Conservation (phyloP, 2,113 vertebrate species). For the Sinosuthora webbiana region DNA sequence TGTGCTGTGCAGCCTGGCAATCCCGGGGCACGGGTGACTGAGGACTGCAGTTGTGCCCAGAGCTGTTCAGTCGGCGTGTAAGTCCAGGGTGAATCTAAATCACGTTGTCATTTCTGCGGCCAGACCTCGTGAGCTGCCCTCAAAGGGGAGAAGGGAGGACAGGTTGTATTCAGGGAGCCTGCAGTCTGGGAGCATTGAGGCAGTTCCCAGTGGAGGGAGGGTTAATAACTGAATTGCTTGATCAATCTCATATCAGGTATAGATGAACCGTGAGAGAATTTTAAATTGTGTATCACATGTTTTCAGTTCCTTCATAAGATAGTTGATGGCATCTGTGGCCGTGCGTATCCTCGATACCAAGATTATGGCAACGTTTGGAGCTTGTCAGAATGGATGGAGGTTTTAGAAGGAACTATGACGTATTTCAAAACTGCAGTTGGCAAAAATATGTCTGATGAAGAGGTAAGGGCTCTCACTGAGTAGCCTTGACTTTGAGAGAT, state of each 20-base stretch:
- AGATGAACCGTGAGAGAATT: too few relatives aligned
- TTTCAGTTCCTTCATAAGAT: slow-evolving; percentile 86
- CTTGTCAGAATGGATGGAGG: slow-evolving; percentile 81
- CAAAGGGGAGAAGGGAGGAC: not conserved
- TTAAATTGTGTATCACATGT: rapidly evolving
- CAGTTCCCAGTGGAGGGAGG: not conserved
- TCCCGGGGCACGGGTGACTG: rapidly evolving
- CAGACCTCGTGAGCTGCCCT: not conserved
- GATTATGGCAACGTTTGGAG: slow-evolving; percentile 84
- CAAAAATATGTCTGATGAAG: slow-evolving; percentile 78
- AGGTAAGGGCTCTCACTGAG: slow-evolving; percentile 68
- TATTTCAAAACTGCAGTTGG: slow-evolving; percentile 80
- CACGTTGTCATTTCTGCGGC: rapidly evolving
- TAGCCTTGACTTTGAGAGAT: not conserved
- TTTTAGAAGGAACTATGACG: slow-evolving; percentile 66
- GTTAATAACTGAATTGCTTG: too few relatives aligned
- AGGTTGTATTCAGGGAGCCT: not conserved
- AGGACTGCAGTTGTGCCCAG: rapidly evolving
- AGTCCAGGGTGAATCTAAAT: too few relatives aligned
- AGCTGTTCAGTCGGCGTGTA: rapidly evolving
- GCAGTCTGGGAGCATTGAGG: rapidly evolving
- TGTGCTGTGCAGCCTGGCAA: rapidly evolving
- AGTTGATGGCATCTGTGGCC: slow-evolving; percentile 89
- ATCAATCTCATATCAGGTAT: rapidly evolving
- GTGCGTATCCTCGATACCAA: slow-evolving; percentile 71